phyloP scores from a whole-genome alignment of 2,797 vertebrate species.

The Apodemus agrarius region DNA sequence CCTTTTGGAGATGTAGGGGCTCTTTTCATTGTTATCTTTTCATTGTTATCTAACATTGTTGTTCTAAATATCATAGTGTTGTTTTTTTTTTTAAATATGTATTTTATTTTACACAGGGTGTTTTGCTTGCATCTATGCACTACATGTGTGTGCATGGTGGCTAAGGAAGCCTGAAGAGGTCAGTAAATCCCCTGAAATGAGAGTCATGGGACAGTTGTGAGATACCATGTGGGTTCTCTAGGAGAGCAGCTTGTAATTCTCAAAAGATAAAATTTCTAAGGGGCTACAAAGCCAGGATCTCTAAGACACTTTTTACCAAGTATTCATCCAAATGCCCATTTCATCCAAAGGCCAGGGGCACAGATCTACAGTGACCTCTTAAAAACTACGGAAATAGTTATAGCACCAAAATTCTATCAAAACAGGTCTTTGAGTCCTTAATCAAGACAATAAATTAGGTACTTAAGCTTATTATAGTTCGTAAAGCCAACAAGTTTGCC shows the following conservation, averaged over 20 bases:
- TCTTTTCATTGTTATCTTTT: constrained; percentile 34
- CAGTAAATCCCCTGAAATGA: neutral
- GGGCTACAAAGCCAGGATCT: constrained; percentile 1
- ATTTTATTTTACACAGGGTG: neutral
- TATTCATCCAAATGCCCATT: neutral
- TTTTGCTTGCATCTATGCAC: neutral
- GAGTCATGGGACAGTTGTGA: neutral
- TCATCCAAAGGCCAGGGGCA: neutral
- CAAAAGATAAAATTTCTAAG: neutral
- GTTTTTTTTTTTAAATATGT: neutral
- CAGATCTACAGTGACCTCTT: neutral
- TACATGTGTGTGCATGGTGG: accelerated
- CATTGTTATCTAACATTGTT: neutral
- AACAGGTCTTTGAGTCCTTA: neutral
- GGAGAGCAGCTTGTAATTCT: neutral
- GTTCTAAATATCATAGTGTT: neutral
- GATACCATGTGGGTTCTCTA: neutral
- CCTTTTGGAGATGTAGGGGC: neutral
- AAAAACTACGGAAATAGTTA: neutral
- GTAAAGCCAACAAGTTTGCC: neutral
- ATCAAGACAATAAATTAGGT: neutral
- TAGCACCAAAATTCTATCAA: neutral
- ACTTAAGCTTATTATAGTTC: constrained; percentile 15
- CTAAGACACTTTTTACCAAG: neutral
- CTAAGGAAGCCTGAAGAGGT: neutral